Evolutionary conservation across 2,888 invertebrate genomes (phyloP), one percentile per base, ranked within the genome.

Genomic region (Cheilosia urbana): DNA sequence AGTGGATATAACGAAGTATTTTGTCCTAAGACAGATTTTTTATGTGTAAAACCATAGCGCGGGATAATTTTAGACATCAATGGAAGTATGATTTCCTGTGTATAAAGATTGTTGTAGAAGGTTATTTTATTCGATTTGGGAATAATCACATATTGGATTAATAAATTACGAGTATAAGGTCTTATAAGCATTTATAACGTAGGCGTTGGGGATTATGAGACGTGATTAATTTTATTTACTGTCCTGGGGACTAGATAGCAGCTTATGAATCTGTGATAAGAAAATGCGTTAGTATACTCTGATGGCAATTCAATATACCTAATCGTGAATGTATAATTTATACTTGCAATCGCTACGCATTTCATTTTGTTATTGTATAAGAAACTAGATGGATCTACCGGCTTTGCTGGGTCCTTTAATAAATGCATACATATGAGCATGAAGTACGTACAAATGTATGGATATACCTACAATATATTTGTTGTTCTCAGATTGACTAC

Each of bases 1-100:
- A 19, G 9, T 37, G 19, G 21, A 13, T 7, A 13, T 7, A 45
- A 27, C 24, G 9, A 27, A 42, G 27, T 60, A 4, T 42, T n/a
- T 60, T 58, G 15, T 24, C 60, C 60, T 27, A n/a, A 27, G 24
- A 7, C n/a, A 27, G 27, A n/a, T 27, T n/a, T 13, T 24, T 2
- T 2, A 2, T 40, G 13, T 2, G 24, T 3, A 21, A 60, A 49
- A 13, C 3, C 9, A 21, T 49, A 21, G 30, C 3, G n/a, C 11
- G 9, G 9, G 7, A 24, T 45, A 60, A 27, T 60, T 60, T 60
- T 60, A 45, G 24, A 45, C 60, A 27, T 60, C 42, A 42, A 45
- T 60, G 42, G 42, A 60, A 45, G 9, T 37, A 19, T 37, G 37
- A 58, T 42, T 60, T 42, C 42, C 42, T 60, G 27, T 60, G 19